Percentiles rank a stretch among this genome's conserved stretches.
These are phyloP conservation scores for Eciton burchellii DNA, from an alignment of 1,140 invertebrate species.

Conservation along the genomic window DNA sequence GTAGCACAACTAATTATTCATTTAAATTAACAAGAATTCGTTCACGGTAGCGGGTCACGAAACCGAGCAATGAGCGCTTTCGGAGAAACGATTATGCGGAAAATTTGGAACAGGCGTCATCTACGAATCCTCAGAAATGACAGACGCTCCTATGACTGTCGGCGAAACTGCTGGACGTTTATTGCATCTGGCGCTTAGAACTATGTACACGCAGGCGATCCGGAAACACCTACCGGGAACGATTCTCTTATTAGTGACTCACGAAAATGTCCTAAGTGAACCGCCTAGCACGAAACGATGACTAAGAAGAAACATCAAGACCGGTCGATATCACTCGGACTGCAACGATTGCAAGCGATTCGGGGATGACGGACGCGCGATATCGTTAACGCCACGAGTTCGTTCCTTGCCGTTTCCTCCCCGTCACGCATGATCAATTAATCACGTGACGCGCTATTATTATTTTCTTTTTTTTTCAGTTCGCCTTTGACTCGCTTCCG, in stretches of 20 bases:
- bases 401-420: conserved; percentile 19
- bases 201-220: not conserved
- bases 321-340: conserved; percentile 66
- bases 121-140: conserved; percentile 14
- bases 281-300: conserved; percentile 54
- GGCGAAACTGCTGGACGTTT: conserved; percentile 19
- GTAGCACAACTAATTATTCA: not conserved
- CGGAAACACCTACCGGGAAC: conserved; percentile 35
- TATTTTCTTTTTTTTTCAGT: not conserved
- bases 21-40: not conserved
- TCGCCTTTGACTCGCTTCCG: not conserved
- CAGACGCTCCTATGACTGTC: not conserved
- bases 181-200: conserved; percentile 37
- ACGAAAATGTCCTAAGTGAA: conserved; percentile 29
- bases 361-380: conserved; percentile 28
- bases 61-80: not conserved
- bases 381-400: conserved; percentile 17
- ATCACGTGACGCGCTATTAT: conserved; percentile 26
- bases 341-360: conserved; percentile 17
- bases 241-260: conserved; percentile 67
- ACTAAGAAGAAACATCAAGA: conserved; percentile 69
- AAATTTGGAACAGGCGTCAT: conserved; percentile 24
- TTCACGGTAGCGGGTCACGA: not conserved
- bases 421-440: conserved; percentile 41
- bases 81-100: conserved; percentile 30